Conservation (phyloP, 1,140 invertebrate genomes). For the Aradophagus sp. region DNA sequence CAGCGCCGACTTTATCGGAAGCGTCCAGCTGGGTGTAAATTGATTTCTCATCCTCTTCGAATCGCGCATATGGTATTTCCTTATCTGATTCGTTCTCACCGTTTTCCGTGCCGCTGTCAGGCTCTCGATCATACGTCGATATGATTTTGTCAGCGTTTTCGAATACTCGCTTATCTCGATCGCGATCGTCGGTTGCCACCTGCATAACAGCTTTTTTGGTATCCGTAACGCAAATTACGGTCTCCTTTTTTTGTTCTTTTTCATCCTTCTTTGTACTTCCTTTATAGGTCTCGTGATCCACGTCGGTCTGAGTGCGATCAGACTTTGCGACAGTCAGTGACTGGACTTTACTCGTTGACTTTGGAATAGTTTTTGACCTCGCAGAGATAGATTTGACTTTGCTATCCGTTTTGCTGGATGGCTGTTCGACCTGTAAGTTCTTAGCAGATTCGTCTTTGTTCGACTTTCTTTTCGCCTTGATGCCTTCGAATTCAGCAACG, state of each 20-base stretch:
- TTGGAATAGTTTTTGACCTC: slow-evolving; percentile 5
- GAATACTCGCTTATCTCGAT: too few relatives aligned
- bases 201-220: too few relatives aligned
- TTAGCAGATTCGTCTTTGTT: slow-evolving; percentile 18
- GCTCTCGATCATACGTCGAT: neutral
- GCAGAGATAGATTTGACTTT: slow-evolving; percentile 8
- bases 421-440: slow-evolving; percentile 8
- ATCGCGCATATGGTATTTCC: slow-evolving; percentile 27
- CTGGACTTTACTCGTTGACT: slow-evolving; percentile 12
- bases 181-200: too few relatives aligned
- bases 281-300: slow-evolving; percentile 2
- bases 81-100: slow-evolving; percentile 20
- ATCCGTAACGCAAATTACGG: too few relatives aligned
- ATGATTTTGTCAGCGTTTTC: too few relatives aligned
- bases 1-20: neutral
- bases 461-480: slow-evolving; percentile 18
- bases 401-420: slow-evolving; percentile 11
- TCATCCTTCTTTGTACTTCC: neutral
- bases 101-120: slow-evolving; percentile 24
- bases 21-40: too few relatives aligned
- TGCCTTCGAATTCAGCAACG: slow-evolving; percentile 13
- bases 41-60: slow-evolving; percentile 9
- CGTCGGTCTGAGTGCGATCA: slow-evolving; percentile 10
- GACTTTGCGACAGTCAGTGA: too few relatives aligned
- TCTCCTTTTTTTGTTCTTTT: neutral